Percentiles rank a stretch among this genome's conserved stretches.
Evolutionary conservation across 2,888 invertebrate genomes (phyloP).

Genomic region (Prostheceraeus crozeri): DNA sequence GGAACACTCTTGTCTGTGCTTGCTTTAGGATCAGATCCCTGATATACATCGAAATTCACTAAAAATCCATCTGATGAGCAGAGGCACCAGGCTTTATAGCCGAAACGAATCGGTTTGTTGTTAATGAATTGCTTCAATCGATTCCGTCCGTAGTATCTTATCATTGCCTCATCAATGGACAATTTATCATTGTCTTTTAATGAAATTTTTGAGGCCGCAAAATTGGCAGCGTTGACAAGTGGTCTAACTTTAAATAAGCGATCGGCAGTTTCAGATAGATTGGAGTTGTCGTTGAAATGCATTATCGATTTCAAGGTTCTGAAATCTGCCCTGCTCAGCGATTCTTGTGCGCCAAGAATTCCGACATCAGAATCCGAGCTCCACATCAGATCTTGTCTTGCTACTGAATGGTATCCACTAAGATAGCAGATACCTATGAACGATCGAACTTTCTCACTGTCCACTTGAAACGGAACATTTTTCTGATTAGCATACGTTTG

Average conservation of each 20-base stretch:
- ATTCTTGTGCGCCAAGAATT: conserved; percentile 1
- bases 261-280: not conserved
- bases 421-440: not conserved
- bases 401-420: conserved; percentile 2
- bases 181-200: conserved; percentile 21
- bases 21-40: too few species aligned
- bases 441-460: not conserved
- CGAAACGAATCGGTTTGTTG: conserved; percentile 5
- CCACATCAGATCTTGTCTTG: conserved; percentile 14
- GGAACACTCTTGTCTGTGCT: not conserved
- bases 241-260: conserved; percentile 22
- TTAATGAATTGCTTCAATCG: conserved; percentile 22
- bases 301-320: not conserved
- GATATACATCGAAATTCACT: conserved; percentile 20
- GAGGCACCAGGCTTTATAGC: conserved; percentile 23
- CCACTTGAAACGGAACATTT: not conserved
- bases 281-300: conserved; percentile 16
- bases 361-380: not conserved
- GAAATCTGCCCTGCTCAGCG: conserved; percentile 9
- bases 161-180: conserved; percentile 20
- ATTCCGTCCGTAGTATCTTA: conserved; percentile 7
- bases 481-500: conserved; percentile 1
- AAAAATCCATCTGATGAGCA: conserved; percentile 7
- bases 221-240: conserved; percentile 5
- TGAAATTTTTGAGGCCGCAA: not conserved